Evolutionary conservation across 2,113 vertebrate genomes (phyloP).

Genomic region (Rhinopithecus roxellana): DNA sequence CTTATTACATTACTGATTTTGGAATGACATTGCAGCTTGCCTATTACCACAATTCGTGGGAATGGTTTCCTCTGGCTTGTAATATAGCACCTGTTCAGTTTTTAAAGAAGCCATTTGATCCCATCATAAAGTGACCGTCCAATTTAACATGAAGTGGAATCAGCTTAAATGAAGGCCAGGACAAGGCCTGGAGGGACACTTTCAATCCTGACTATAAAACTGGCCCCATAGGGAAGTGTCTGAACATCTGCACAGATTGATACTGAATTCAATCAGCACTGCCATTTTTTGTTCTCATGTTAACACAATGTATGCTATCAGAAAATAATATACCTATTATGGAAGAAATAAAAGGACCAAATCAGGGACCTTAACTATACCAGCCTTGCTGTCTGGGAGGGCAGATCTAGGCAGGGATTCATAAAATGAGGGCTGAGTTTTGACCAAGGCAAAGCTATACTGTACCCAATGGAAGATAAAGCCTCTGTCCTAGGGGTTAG

Average conservation of each 20-base stretch:
- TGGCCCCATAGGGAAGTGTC: neutral
- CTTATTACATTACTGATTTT: neutral
- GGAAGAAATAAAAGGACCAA: neutral
- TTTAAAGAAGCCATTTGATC: constrained; percentile 23
- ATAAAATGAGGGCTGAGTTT: neutral
- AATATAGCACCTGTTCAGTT: neutral
- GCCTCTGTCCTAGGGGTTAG: neutral
- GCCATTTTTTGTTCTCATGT: neutral
- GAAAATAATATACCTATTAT: neutral
- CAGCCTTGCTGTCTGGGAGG: neutral
- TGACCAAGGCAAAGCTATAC: neutral
- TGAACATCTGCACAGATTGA: neutral
- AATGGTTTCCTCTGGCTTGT: neutral
- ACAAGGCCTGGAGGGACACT: neutral
- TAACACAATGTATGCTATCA: neutral
- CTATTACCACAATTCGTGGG: neutral
- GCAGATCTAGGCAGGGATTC: neutral
- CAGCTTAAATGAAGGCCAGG: neutral
- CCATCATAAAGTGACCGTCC: neutral
- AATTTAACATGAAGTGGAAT: constrained; percentile 6
- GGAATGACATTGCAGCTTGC: neutral
- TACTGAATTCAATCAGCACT: neutral
- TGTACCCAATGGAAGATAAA: neutral
- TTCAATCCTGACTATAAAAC: neutral
- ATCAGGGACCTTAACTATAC: neutral